Evolutionary conservation across 37 sponge, comb jelly and placozoan genomes (phyloP).

Genomic region (Oopsacas minuta): DNA sequence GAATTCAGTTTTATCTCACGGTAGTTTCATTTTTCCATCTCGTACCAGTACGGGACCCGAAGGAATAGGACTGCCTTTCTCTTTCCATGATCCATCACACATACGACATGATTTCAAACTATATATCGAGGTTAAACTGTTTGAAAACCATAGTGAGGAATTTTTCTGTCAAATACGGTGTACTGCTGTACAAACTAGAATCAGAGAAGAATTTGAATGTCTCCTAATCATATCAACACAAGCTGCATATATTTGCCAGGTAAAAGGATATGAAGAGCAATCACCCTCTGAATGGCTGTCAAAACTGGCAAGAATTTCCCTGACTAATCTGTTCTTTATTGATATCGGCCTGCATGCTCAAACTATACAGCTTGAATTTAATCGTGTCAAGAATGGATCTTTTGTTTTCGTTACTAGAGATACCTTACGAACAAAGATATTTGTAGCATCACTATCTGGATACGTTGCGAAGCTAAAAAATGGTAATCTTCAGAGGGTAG

Average conservation of each 20-base stretch:
- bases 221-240: conserved; percentile 1
- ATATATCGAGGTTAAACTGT: not conserved
- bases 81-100: conserved; percentile 3
- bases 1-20: not conserved
- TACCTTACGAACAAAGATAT: conserved; percentile 13
- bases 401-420: conserved; percentile 6
- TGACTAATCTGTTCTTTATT: not conserved
- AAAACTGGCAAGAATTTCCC: not conserved
- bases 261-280: not conserved
- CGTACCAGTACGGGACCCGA: not conserved
- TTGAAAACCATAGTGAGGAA: not conserved
- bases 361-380: not conserved
- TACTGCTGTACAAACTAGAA: not conserved
- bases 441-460: not conserved
- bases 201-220: not conserved
- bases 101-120: conserved; percentile 14
- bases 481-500: not conserved
- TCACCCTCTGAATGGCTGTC: not conserved
- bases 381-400: conserved; percentile 5
- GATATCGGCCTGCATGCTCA: conserved; percentile 8
- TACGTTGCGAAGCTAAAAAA: not conserved
- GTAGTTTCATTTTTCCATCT: not conserved
- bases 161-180: not conserved
- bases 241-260: not conserved
- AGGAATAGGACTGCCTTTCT: not conserved